These are phyloP conservation scores for Hypotaenidia philippensis DNA, from an alignment of 2,797 vertebrate genomes.

Conservation along the genomic window DNA sequence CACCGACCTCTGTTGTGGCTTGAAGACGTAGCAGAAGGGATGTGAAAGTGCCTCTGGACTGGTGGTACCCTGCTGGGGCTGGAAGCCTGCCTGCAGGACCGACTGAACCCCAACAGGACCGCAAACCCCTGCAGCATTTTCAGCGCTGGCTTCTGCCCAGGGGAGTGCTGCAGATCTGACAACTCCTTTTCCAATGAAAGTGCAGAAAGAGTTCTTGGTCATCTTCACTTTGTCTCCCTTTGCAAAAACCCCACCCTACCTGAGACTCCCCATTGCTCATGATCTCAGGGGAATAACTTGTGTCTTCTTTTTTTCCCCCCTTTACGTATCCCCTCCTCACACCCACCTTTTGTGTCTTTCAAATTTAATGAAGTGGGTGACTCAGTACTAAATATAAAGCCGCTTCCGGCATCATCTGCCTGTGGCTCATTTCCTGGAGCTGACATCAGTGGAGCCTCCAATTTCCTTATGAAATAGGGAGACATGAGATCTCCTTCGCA, in stretches of 20 bases:
- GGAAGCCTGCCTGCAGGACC: background rate
- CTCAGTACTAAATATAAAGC: constrained; percentile 64
- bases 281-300: constrained; percentile 10
- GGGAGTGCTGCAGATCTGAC: background rate
- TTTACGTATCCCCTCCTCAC: background rate
- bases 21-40: background rate
- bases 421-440: constrained; percentile 66
- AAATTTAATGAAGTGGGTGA: constrained; percentile 54
- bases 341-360: constrained; percentile 35
- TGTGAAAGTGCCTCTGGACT: background rate
- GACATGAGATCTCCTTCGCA: background rate
- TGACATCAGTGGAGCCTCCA: constrained; percentile 41
- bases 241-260: background rate
- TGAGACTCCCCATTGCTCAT: background rate
- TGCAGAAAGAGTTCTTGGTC: background rate
- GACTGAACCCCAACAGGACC: accelerated
- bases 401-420: constrained; percentile 51
- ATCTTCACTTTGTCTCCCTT: background rate
- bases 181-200: background rate
- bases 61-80: background rate
- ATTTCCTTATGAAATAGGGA: constrained; percentile 33
- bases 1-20: background rate
- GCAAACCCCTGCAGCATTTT: background rate
- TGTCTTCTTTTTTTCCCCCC: background rate
- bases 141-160: background rate